A percentile compares a stretch with the other conserved stretches of the same genome.
Evolutionary conservation across 2,888 invertebrate species (phyloP).

Genomic region (Entomobrya multifasciata): DNA sequence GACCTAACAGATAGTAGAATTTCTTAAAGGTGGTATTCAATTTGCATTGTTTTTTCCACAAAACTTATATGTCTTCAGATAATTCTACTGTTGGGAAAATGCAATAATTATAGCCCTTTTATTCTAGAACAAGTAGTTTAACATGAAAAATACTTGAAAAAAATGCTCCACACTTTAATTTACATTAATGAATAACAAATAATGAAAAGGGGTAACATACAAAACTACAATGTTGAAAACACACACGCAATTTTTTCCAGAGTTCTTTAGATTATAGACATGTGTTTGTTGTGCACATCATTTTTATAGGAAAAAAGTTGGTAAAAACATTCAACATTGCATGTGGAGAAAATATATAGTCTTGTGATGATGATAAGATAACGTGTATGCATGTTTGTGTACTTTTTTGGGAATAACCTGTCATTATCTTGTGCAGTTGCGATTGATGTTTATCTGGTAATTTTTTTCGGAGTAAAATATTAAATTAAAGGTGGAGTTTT

Average conservation of each 20-base stretch:
- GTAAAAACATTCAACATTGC: neutral
- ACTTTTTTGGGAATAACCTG: neutral
- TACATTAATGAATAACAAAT: no score
- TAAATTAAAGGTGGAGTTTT: no score
- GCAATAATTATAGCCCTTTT: neutral
- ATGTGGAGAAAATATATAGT: neutral
- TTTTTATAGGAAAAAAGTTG: neutral
- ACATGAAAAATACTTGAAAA: conserved; percentile 3
- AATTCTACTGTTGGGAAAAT: no score
- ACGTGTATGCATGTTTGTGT: neutral
- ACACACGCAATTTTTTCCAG: conserved; percentile 5
- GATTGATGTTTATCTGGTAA: neutral
- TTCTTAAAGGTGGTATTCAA: neutral
- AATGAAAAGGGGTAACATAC: neutral
- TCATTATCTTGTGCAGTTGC: neutral
- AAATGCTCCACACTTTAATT: no score
- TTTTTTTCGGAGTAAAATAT: neutral
- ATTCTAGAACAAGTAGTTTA: neutral
- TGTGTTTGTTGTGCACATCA: neutral
- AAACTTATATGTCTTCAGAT: neutral
- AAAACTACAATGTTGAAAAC: neutral
- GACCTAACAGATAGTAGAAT: no score
- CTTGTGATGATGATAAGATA: neutral
- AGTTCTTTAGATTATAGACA: no score
- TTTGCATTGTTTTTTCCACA: neutral